Base-by-base conservation (phyloP, 2,888 invertebrate species). In the Drosophila imparisetae region DNA sequence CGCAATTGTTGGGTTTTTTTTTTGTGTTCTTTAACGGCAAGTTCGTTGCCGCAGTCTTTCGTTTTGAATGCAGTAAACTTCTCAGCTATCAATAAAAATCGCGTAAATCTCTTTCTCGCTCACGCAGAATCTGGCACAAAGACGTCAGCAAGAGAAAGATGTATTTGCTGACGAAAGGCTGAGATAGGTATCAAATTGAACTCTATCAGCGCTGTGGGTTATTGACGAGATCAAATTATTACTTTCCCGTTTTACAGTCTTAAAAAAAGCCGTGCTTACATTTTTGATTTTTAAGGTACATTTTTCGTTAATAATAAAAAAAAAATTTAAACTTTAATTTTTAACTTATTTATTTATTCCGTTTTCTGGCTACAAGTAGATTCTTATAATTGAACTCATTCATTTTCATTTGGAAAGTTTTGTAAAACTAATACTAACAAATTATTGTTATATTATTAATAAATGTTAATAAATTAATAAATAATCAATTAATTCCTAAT, bases 11-110 rank as follows among this genome's bases (percentile, higher is more conserved):
- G 60, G 49, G 18, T 42, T 71, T 66, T 65, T 34, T 34, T 36
- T 18, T 18, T 27, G 10, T 54, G 36, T 67, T 64, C 63, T 61
- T 71, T 66, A 64, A 81, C 64, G 65, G 75, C 83, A 67, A 68
- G 81, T 83, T 83, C 64, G 77, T 74, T 83, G 81, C 68, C 64
- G 61, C 48, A 80, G 74, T 80, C 81, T 72, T 83, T 83, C 72
- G 76, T 80, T 79, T 80, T 76, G 69, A 59, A 59, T 66, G 71
- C 68, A 76, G 76, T 80, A 73, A 83, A 76, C 76, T 82, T 63
- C 72, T 75, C 49, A 64, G 80, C 57, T 72, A 82, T 79, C 80
- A 79, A 82, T 82, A 75, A 79, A 80, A 73, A 67, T 79, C 80
- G 67, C 79, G 70, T 80, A 80, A 79, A 75, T 74, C 78, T 81